Evolutionary conservation across 1,140 invertebrate species (phyloP), one percentile per base, ranked within the genome.

Genomic region (Palaemon carinicauda): DNA sequence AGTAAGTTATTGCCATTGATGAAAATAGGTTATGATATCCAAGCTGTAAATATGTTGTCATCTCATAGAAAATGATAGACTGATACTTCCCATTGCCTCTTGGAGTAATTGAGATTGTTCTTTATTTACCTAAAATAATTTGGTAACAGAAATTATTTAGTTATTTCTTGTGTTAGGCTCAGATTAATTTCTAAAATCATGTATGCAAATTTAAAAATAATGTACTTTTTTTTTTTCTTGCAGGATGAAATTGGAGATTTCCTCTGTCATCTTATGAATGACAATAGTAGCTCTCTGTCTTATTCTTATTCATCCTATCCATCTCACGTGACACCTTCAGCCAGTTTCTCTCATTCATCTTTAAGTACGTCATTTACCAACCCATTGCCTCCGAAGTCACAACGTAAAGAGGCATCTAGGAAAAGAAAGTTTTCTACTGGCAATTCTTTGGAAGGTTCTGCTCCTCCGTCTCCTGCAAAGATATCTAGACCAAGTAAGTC

Each of bases 201-300:
- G n/a, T n/a, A n/a, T n/a, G n/a, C n/a, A n/a, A n/a, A n/a, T n/a
- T n/a, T n/a, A n/a, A n/a, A n/a, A n/a, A n/a, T n/a, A n/a, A n/a
- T n/a, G n/a, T 31, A 29, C 19, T 31, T 74, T 74, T 75, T 81
- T 77, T 60, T 73, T 82, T 51, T 81, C 19, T 50, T 29, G 10
- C 54, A 87, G 85, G 85, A 87, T 77, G 85, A 87, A 60, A 87
- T 87, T 52, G 85, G 85, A 24, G 85, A 87, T 56, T 87, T 87
- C 53, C 51, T 87, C 1, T 56, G 41, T 27, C 78, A 87, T n/a
- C 79, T 75, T 31, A 29, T 82, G 51, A 71, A 53, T 52, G 56
- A 79, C 29, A 53, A n/a, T 29, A 82, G 24, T 41, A 74, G 19
- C 7, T 29, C 53, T 51, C 51, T 65, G 3, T 52, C 60, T 0